phyloP scores from a whole-genome alignment of 2,113 vertebrate genomes.

The Dendropsophus ebraccatus region DNA sequence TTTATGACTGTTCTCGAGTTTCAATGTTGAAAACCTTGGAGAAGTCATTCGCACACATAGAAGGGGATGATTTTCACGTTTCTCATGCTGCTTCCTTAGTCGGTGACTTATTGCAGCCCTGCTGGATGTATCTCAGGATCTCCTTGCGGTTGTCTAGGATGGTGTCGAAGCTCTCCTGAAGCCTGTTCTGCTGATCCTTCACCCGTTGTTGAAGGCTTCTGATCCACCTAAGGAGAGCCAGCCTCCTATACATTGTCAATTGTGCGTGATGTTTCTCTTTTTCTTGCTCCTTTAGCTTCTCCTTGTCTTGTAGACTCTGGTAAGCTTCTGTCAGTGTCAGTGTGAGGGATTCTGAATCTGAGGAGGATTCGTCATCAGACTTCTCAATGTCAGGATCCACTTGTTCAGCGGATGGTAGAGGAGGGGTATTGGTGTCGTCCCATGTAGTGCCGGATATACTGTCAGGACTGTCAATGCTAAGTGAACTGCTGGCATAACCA shows the following conservation, averaged over 20 bases:
- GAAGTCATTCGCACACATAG: neutral
- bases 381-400: neutral
- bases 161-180: slow-evolving; percentile 94
- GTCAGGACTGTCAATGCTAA: slow-evolving; percentile 78
- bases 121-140: slow-evolving; percentile 85
- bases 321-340: slow-evolving; percentile 81
- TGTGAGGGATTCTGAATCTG: slow-evolving; percentile 68
- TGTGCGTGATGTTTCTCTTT: slow-evolving; percentile 95
- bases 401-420: neutral
- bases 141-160: slow-evolving; percentile 95
- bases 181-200: slow-evolving; percentile 89
- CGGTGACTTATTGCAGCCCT: slow-evolving; percentile 59
- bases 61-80: neutral
- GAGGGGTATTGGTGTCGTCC: slow-evolving; percentile 51
- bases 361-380: slow-evolving; percentile 14
- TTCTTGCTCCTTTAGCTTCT: slow-evolving; percentile 92
- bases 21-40: neutral
- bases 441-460: slow-evolving; percentile 66
- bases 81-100: slow-evolving; percentile 44
- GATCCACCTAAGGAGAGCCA: slow-evolving; percentile 94
- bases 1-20: neutral
- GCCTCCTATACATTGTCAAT: slow-evolving; percentile 94
- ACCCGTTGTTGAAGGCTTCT: slow-evolving; percentile 86
- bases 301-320: slow-evolving; percentile 87
- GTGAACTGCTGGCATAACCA: slow-evolving; percentile 81